Evolutionary conservation across 2,888 invertebrate genomes (phyloP).

Genomic region (Clunio marinus): DNA sequence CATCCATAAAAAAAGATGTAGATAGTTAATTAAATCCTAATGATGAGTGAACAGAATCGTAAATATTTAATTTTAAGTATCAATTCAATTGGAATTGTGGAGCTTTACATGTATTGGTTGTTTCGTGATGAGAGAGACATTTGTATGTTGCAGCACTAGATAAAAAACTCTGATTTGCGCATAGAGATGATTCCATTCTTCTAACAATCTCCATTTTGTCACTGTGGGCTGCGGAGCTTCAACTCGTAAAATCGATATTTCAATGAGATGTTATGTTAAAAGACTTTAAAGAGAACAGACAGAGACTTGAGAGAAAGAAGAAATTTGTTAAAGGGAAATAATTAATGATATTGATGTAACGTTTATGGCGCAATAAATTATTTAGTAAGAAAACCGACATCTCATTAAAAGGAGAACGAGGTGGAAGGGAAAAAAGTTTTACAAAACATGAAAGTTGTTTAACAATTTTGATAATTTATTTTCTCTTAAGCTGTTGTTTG

Average conservation of each 20-base stretch:
- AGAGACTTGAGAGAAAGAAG: neutral
- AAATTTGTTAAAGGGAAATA: neutral
- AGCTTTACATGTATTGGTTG: too few relatives aligned
- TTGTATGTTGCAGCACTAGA: neutral
- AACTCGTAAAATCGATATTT: conserved; percentile 29
- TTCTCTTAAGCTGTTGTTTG: neutral
- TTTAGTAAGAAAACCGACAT: neutral
- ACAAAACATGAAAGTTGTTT: neutral
- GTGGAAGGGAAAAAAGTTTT: neutral
- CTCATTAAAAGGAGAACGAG: neutral
- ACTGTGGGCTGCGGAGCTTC: neutral
- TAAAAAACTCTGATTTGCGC: conserved; percentile 24
- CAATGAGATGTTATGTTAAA: neutral
- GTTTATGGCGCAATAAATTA: conserved; percentile 10
- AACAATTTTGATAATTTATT: neutral
- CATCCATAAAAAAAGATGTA: neutral
- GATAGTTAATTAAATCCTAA: conserved; percentile 36
- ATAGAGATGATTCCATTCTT: conserved; percentile 8
- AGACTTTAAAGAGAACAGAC: neutral
- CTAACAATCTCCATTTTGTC: conserved; percentile 34
- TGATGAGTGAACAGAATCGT: conserved; percentile 26
- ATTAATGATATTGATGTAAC: conserved; percentile 13
- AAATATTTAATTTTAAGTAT: conserved; percentile 34
- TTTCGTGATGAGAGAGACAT: conserved; percentile 2
- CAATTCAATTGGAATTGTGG: too few relatives aligned